phyloP scores from a whole-genome alignment of 2,888 invertebrate genomes.

The Ypsolopha sequella region DNA sequence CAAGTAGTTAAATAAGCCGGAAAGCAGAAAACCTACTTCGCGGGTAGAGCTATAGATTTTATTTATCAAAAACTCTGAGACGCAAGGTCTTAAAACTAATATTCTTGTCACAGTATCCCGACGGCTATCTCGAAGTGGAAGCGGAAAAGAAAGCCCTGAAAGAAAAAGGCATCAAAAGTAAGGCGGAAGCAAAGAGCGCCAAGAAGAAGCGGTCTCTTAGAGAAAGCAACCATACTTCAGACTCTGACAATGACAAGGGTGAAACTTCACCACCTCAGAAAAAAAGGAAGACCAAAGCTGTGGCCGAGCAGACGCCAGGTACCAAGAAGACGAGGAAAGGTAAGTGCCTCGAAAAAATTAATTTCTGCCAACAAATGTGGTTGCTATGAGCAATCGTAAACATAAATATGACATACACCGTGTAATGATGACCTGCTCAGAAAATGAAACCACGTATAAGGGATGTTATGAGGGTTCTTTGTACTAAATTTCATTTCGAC shows the following conservation, averaged over 20 bases:
- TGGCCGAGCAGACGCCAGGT: slow-evolving; percentile 17
- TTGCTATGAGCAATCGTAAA: no score
- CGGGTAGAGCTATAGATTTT: no score
- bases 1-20: no score
- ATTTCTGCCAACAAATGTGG: no score
- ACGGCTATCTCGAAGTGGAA: slow-evolving; percentile 77
- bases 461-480: no score
- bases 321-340: slow-evolving; percentile 25
- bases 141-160: slow-evolving; percentile 57
- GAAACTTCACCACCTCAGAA: slow-evolving; percentile 9
- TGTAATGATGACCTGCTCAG: no score
- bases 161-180: slow-evolving; percentile 21
- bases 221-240: slow-evolving; percentile 30
- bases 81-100: background rate
- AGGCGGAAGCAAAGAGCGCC: slow-evolving; percentile 15
- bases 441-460: no score
- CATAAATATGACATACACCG: no score
- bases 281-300: slow-evolving; percentile 20
- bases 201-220: slow-evolving; percentile 34
- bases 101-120: slow-evolving; percentile 71
- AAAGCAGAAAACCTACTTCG: no score
- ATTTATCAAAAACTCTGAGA: background rate
- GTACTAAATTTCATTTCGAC: no score
- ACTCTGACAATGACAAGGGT: slow-evolving; percentile 23
- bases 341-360: no score